A percentile compares a stretch with the other conserved stretches of the same genome.
These are phyloP conservation scores for Palloptera scutellata DNA, from an alignment of 2,888 invertebrate genomes.

Conservation along the genomic window DNA sequence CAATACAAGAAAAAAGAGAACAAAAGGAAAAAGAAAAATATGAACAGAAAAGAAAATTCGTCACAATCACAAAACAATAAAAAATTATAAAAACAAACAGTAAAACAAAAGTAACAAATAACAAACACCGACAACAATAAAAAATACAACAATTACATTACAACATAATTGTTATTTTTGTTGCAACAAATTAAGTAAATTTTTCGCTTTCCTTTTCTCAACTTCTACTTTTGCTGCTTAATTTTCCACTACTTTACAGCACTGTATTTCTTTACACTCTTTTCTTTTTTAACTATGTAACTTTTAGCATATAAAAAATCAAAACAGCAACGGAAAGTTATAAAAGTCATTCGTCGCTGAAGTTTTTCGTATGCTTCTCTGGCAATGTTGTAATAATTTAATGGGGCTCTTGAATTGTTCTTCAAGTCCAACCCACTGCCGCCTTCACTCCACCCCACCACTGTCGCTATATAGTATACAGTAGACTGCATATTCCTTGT, in stretches of 20 bases:
- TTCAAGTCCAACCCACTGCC: constrained; percentile 34
- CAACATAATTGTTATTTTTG: constrained; percentile 57
- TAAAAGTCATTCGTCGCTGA: background rate
- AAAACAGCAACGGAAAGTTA: background rate
- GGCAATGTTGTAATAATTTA: constrained; percentile 53
- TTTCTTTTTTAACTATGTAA: background rate
- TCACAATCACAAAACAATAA: constrained; percentile 15
- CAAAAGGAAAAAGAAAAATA: too few relatives aligned
- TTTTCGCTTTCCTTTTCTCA: constrained; percentile 7
- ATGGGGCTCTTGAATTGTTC: constrained; percentile 56
- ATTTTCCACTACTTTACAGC: constrained; percentile 43
- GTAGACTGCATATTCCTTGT: constrained; percentile 14
- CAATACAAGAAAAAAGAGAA: background rate
- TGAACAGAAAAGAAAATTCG: constrained; percentile 3
- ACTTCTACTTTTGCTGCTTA: background rate
- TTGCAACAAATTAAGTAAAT: constrained; percentile 21
- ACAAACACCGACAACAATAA: constrained; percentile 33
- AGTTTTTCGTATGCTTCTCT: background rate
- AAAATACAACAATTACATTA: constrained; percentile 50
- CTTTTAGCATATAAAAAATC: background rate
- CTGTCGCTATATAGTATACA: constrained; percentile 26
- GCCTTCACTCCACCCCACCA: constrained; percentile 47
- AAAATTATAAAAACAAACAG: constrained; percentile 16
- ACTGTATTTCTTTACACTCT: background rate
- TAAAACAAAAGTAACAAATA: constrained; percentile 21